phyloP scores from a whole-genome alignment of 2,888 invertebrate species.

The Himalopsyche japonica region DNA sequence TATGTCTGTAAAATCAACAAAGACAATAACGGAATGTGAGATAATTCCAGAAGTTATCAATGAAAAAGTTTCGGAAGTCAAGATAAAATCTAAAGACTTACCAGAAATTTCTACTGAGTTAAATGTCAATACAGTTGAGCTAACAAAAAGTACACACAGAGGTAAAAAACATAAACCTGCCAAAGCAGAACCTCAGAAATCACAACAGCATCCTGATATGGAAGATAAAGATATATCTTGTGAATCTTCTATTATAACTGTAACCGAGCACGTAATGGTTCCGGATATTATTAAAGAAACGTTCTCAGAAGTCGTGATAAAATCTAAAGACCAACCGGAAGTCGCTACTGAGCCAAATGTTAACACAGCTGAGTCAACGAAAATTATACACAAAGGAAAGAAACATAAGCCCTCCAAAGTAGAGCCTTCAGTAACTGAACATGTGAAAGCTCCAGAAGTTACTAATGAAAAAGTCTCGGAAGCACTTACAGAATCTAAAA shows the following conservation, averaged over 20 bases:
- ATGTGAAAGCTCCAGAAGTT: too few species aligned
- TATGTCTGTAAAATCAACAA: conserved; percentile 37
- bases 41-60: conserved; percentile 42
- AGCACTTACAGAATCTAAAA: too few species aligned
- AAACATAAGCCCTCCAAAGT: too few species aligned
- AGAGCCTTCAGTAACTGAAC: too few species aligned
- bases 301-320: too few species aligned
- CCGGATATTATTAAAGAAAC: too few species aligned
- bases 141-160: not conserved
- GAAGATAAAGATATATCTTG: too few species aligned
- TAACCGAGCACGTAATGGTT: not conserved
- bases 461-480: too few species aligned
- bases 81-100: not conserved
- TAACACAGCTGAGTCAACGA: not conserved
- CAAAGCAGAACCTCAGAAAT: too few species aligned
- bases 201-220: too few species aligned
- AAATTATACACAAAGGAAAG: not conserved
- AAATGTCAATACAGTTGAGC: not conserved
- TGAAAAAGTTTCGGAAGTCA: conserved; percentile 37
- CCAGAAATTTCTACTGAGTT: not conserved
- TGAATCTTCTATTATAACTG: not conserved
- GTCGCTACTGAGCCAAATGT: too few species aligned
- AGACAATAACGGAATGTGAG: conserved; percentile 28
- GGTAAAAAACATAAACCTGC: not conserved
- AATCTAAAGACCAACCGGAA: too few species aligned